A percentile compares a stretch with the other conserved stretches of the same genome.
Evolutionary conservation across 2,113 vertebrate genomes (phyloP).

Genomic region (Prionailurus bengalensis): DNA sequence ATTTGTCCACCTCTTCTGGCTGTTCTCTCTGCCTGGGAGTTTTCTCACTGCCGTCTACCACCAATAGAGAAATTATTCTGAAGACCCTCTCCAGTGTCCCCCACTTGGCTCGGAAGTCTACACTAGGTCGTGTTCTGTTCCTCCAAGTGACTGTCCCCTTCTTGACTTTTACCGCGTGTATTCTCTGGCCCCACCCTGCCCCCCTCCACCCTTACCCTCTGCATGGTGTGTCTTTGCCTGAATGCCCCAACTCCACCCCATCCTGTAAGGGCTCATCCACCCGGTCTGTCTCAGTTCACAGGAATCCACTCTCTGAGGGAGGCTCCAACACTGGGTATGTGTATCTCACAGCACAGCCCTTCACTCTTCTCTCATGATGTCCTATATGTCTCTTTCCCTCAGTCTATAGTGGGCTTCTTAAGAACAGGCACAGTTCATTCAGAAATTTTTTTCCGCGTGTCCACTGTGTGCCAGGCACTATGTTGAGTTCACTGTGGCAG

Average conservation of each 20-base stretch:
- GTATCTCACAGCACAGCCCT: neutral
- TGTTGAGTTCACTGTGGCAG: neutral
- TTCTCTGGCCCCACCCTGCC: neutral
- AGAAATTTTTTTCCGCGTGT: neutral
- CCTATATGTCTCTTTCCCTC: neutral
- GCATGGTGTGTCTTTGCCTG: neutral
- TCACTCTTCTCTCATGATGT: neutral
- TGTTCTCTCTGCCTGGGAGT: neutral
- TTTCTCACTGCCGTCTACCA: neutral
- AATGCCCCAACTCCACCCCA: neutral
- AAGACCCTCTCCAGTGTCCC: neutral
- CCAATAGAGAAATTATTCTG: neutral
- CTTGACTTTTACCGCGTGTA: neutral
- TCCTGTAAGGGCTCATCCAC: neutral
- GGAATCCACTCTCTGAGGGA: neutral
- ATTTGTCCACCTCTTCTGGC: neutral
- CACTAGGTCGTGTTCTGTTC: neutral
- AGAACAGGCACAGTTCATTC: slow-evolving; percentile 26
- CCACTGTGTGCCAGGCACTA: neutral
- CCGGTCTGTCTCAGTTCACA: neutral
- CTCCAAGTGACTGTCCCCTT: neutral
- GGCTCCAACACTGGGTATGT: neutral
- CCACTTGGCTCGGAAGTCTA: neutral
- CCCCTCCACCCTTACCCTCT: neutral
- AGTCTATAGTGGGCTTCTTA: neutral